Percentiles rank a stretch among this genome's conserved stretches.
Evolutionary conservation across 2,113 vertebrate genomes (phyloP).

Genomic region (Neogale vison): DNA sequence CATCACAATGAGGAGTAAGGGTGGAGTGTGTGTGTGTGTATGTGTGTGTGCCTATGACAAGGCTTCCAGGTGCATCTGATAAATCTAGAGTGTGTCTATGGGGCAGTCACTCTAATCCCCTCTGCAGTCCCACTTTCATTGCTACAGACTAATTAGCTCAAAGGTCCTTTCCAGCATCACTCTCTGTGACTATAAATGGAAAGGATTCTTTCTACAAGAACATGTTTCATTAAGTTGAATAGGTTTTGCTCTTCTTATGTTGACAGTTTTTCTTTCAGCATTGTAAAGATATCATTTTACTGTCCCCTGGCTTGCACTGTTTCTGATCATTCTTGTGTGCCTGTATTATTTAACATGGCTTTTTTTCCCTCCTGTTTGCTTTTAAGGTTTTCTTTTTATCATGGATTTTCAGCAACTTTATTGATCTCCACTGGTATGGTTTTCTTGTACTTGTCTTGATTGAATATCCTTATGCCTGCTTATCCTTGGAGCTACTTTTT

Average conservation of each 20-base stretch:
- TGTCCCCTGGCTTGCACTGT: background rate
- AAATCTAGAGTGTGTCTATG: background rate
- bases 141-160: background rate
- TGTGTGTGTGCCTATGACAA: background rate
- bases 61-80: background rate
- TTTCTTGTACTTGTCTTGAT: background rate
- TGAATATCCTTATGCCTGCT: background rate
- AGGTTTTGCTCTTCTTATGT: background rate
- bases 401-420: background rate
- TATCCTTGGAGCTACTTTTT: background rate
- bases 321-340: background rate
- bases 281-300: background rate
- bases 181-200: background rate
- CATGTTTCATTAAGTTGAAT: background rate
- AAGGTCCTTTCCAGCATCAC: background rate
- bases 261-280: background rate
- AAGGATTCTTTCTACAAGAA: background rate
- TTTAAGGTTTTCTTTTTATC: conserved; percentile 5
- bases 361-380: background rate
- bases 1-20: too few relatives aligned
- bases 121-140: background rate
- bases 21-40: too few relatives aligned
- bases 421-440: background rate
- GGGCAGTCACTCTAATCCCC: background rate
- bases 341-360: background rate